Evolutionary conservation across 2,113 vertebrate species (phyloP), one percentile per base, ranked within the genome.

Genomic region (Axis porcinus): DNA sequence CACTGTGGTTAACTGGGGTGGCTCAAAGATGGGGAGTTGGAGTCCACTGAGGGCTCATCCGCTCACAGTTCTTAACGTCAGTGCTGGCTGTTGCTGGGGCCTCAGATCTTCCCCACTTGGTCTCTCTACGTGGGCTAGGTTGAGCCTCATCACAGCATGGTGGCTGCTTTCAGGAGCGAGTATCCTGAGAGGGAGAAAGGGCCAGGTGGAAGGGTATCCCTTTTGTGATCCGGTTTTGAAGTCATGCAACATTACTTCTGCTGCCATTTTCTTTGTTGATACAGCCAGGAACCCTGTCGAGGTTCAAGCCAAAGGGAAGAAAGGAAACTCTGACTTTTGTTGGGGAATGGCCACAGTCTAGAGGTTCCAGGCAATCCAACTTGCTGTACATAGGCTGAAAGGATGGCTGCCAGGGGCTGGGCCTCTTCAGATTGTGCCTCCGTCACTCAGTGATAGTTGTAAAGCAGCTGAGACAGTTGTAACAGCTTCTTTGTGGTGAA

Each of bases 391-490:
- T 67, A 70, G 55, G 50, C 70, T 50, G 30, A 93, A 95, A 79
- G 86, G 87, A 33, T 13, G 93, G 28, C 82, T 79, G 11, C 33
- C 45, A 74, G 82, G 67, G 84, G n/a, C 58, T 78, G 57, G 54
- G n/a, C n/a, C n/a, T 95, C 50, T 89, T 97, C 78, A 82, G 17
- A 91, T 81, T 94, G 96, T 76, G 50, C 14, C 36, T 83, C 70
- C 92, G 3, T 87, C 30, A 52, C 94, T 90, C 58, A 57, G 17
- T 43, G 43, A 27, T 93, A 52, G 23, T 62, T 93, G 57, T 92
- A 95, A 94, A 79, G 21, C 67, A 79, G 36, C 45, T 70, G 43
- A 95, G 57, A 87, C 2, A 50, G 40, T 91, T 85, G 8, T 82
- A 85, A 78, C 23, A 94, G 19, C 74, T 94, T 76, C 45, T 83